phyloP scores from a whole-genome alignment of 1,140 invertebrate genomes.

The Amphibalanus amphitrite region DNA sequence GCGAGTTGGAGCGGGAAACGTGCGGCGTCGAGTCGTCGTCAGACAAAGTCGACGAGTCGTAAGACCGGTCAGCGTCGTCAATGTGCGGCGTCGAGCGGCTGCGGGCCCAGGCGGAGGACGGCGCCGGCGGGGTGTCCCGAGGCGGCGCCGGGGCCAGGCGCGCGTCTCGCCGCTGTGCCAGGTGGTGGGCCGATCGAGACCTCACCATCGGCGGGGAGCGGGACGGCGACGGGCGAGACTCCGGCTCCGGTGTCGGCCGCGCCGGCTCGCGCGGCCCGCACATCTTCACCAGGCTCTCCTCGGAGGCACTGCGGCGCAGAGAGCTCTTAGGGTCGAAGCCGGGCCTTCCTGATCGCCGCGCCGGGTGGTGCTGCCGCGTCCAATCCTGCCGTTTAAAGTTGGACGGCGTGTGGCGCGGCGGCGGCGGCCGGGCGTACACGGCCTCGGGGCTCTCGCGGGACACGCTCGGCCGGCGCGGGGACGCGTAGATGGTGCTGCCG shows the following conservation, averaged over 20 bases:
- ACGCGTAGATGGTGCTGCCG: constrained; percentile 18
- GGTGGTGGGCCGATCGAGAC: constrained; percentile 19
- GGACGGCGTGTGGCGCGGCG: background rate
- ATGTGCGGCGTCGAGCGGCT: constrained; percentile 25
- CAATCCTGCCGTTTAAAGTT: constrained; percentile 37
- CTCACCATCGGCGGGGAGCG: too few species aligned
- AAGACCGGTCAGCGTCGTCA: constrained; percentile 24
- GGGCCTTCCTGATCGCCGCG: constrained; percentile 17
- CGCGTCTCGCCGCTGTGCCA: constrained; percentile 1
- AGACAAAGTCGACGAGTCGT: constrained; percentile 33
- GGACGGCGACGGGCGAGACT: constrained; percentile 5
- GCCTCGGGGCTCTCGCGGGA: background rate
- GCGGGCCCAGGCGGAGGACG: constrained; percentile 17
- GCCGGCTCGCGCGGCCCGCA: background rate
- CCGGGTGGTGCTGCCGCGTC: constrained; percentile 25
- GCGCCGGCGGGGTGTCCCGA: too few species aligned
- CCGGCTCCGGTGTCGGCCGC: constrained; percentile 12
- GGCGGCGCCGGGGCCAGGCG: background rate
- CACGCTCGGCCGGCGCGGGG: constrained; percentile 7
- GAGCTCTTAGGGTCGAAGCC: too few species aligned
- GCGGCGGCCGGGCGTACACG: background rate
- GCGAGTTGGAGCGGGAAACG: constrained; percentile 32
- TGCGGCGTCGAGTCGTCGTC: constrained; percentile 36
- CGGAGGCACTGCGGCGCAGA: constrained; percentile 32
- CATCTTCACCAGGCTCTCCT: constrained; percentile 22